phyloP scores from a whole-genome alignment of 2,888 invertebrate species.

The Nemotelus pantherinus region DNA sequence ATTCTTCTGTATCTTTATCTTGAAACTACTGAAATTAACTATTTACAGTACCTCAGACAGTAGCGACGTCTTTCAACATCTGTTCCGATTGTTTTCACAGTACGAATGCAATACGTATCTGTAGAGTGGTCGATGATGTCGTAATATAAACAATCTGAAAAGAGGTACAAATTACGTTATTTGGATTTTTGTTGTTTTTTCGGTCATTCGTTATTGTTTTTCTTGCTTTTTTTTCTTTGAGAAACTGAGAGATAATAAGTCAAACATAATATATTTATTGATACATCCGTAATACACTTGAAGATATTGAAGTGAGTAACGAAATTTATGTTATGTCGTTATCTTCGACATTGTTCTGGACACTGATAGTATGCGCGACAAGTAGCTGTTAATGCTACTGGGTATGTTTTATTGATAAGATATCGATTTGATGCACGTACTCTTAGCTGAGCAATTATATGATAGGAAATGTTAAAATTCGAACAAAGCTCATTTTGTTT shows the following conservation, averaged over 20 bases:
- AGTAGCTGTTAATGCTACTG: no score
- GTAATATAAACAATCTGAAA: neutral
- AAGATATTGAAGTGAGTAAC: constrained; percentile 26
- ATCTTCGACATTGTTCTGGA: neutral
- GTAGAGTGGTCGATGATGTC: neutral
- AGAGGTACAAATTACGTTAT: neutral
- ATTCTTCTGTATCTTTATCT: no score
- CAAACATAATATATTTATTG: constrained; percentile 26
- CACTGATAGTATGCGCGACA: no score
- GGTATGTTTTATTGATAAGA: no score
- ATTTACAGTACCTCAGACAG: no score
- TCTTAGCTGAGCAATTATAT: no score
- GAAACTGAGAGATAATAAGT: constrained; percentile 20
- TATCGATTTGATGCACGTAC: no score
- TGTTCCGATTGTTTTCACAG: constrained; percentile 36
- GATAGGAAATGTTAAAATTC: no score
- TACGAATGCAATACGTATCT: neutral
- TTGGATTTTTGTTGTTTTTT: neutral
- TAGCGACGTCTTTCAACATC: constrained; percentile 26
- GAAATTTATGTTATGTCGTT: constrained; percentile 15
- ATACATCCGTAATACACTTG: constrained; percentile 19
- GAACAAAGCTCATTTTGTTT: no score
- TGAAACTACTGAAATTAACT: no score
- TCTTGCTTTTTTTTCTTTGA: no score
- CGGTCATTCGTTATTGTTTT: neutral